Evolutionary conservation across 2,888 invertebrate genomes (phyloP), one percentile per base, ranked within the genome.

Genomic region (Lasioglossum leucozonium): DNA sequence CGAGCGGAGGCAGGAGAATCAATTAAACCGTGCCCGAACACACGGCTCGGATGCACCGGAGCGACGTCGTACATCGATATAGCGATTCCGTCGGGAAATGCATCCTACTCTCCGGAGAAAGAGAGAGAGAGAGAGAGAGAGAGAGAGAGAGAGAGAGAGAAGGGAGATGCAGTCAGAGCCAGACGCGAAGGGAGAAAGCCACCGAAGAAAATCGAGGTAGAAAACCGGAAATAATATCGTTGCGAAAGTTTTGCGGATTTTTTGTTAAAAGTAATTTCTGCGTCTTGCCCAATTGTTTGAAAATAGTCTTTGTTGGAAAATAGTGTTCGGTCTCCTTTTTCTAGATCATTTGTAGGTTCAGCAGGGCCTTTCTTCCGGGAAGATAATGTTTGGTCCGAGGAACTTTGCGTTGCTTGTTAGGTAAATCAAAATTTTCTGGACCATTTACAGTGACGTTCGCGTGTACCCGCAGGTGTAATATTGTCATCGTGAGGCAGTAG

Each of bases 1-100:
- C 79, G 72, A 65, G 74, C 84, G 18, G 73, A 79, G 78, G 37
- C 81, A 58, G 69, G 74, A 73, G 86, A 85, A 85, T 85, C 85
- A 81, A 85, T 85, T 85, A 85, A 85, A 71, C 44, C 51, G 71
- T 65, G 40, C 69, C 51, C 51, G 74, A 72, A 34, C 62, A 84
- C 71, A 71, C 51, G 51, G 51, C 37, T 16, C 10, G 40, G 42
- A 72, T 75, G 62, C 40, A 75, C 34, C 40, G 0, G 74, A 22
- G 30, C 72, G n/a, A 67, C 67, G 67, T 67, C 62, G 72, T 72
- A 44, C 67, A 78, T 72, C 55, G 72, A 78, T 58, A 72, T 42
- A 77, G 71, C 55, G 71, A 78, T 44, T 42, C 77, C 78, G 58
- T 78, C 40, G 78, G 71, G 78, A 78, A 78, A 58, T 58, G 72